phyloP scores from a whole-genome alignment of 2,113 vertebrate genomes.

The Halcyon senegalensis region DNA sequence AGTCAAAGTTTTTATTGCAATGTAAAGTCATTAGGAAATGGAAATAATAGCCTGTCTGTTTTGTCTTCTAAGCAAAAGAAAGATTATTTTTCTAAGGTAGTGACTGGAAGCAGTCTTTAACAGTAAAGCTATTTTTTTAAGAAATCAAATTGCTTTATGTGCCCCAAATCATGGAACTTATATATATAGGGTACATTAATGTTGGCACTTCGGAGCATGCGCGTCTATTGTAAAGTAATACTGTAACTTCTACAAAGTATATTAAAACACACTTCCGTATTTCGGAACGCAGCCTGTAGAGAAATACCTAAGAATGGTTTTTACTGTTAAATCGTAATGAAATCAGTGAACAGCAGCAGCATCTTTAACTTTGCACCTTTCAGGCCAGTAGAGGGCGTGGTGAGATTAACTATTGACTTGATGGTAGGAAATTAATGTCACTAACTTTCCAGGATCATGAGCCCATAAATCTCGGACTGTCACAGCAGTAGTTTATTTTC shows the following conservation, averaged over 20 bases:
- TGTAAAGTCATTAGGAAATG: neutral
- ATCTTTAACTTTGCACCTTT: neutral
- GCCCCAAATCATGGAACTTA: neutral
- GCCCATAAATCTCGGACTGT: neutral
- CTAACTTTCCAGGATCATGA: neutral
- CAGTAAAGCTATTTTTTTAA: neutral
- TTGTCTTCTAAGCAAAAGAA: neutral
- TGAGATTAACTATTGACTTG: neutral
- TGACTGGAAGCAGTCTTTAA: neutral
- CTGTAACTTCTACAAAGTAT: neutral
- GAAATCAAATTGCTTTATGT: neutral
- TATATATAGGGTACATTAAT: neutral
- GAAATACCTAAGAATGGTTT: neutral
- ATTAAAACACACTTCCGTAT: fast-evolving
- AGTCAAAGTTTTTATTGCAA: neutral
- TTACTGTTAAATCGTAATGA: neutral
- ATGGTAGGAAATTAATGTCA: neutral
- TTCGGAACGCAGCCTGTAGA: neutral
- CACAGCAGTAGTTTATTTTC: neutral
- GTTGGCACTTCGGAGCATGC: neutral
- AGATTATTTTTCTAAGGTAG: neutral
- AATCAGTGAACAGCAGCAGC: neutral
- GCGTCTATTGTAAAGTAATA: neutral
- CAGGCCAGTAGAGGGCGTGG: slow-evolving; percentile 62
- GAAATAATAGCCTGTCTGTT: neutral